phyloP scores from a whole-genome alignment of 2,797 vertebrate species.

The Limnodromus scolopaceus region DNA sequence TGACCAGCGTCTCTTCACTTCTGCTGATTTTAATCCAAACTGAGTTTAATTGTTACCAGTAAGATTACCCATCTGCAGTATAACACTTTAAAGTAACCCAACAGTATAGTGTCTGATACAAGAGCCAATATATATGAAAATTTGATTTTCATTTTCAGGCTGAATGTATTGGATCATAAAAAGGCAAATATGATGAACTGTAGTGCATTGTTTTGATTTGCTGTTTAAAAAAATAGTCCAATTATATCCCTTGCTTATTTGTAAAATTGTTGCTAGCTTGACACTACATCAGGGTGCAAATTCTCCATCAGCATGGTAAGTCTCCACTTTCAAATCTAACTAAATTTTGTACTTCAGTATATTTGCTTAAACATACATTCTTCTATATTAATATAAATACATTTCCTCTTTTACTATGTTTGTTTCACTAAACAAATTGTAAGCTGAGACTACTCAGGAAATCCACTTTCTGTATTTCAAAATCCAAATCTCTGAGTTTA shows the following conservation, averaged over 20 bases:
- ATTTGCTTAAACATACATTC: not conserved
- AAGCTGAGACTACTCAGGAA: slow-evolving; percentile 45
- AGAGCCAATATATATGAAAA: not conserved
- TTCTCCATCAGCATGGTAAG: slow-evolving; percentile 33
- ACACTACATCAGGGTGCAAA: slow-evolving; percentile 14
- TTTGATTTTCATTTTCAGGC: slow-evolving; percentile 23
- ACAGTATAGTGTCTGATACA: not conserved
- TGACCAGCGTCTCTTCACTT: slow-evolving; percentile 50
- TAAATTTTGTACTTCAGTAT: slow-evolving; percentile 25
- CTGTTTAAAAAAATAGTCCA: slow-evolving; percentile 4
- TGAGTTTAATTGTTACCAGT: slow-evolving; percentile 20
- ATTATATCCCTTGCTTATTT: not conserved
- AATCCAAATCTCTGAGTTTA: not conserved
- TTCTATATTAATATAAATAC: slow-evolving; percentile 11
- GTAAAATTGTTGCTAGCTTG: slow-evolving; percentile 22
- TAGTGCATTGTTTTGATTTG: slow-evolving; percentile 63
- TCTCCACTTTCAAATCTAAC: not conserved
- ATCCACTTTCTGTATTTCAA: not conserved
- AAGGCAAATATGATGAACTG: slow-evolving; percentile 45
- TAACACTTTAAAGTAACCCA: slow-evolving; percentile 46
- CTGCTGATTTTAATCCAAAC: slow-evolving; percentile 26
- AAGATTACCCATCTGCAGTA: slow-evolving; percentile 27
- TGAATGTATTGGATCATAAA: slow-evolving; percentile 57
- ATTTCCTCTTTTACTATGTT: slow-evolving; percentile 13
- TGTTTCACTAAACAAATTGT: slow-evolving; percentile 1